These are phyloP conservation scores for Turritopsis dohrnii DNA, from an alignment of 30 jellyfish, hydroid and myxozoan genomes.

Conservation along the genomic window DNA sequence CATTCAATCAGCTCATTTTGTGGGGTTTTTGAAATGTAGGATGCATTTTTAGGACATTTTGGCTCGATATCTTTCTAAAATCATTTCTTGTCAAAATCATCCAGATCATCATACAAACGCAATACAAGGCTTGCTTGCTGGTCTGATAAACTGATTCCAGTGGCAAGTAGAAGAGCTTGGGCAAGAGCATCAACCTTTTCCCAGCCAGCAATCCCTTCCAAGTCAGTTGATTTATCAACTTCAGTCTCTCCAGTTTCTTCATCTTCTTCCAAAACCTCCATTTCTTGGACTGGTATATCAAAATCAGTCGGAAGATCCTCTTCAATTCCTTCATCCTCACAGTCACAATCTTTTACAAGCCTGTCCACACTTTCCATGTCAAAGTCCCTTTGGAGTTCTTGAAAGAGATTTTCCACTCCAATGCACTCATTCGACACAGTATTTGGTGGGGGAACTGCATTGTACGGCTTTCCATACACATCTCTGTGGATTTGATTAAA, in stretches of 20 bases:
- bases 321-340: conserved; percentile 19
- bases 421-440: conserved; percentile 4
- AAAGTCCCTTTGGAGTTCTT: neutral
- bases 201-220: conserved; percentile 35
- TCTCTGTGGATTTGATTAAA: conserved; percentile 9
- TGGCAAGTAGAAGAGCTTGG: conserved; percentile 14
- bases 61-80: too few species aligned
- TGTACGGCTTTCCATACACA: neutral
- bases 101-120: conserved; percentile 22
- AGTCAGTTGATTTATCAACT: conserved; percentile 19
- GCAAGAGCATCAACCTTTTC: conserved; percentile 28
- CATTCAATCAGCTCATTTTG: conserved; percentile 36
- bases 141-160: conserved; percentile 19
- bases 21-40: too few species aligned
- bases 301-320: conserved; percentile 14
- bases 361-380: neutral
- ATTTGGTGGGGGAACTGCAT: neutral
- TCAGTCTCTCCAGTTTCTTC: neutral
- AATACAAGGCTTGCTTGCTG: neutral
- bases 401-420: conserved; percentile 40
- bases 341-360: conserved; percentile 16
- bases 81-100: conserved; percentile 36
- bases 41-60: too few species aligned
- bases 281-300: neutral
- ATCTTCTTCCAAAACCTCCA: conserved; percentile 8